Evolutionary conservation across 2,797 vertebrate species (phyloP), one percentile per base, ranked within the genome.

Genomic region (Craterocephalus amniculus): DNA sequence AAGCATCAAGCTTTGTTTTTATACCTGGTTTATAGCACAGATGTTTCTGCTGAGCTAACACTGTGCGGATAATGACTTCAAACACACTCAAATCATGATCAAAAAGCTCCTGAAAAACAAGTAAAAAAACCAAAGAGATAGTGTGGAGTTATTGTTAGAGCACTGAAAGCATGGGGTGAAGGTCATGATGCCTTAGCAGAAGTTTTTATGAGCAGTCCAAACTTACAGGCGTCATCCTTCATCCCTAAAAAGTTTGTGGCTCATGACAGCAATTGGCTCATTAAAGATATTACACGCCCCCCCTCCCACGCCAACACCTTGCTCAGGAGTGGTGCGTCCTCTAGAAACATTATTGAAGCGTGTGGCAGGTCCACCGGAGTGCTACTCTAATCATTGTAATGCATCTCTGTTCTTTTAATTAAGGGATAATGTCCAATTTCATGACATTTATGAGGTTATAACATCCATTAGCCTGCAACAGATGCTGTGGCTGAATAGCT

Each of bases 371-470:
- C 83, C 80, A 70, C 86, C 55, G 80, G 78, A 90, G 88, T 87
- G 89, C 86, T 87, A 90, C 91, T 91, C 79, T 94, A 93, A 95
- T 94, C 91, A 92, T 90, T 93, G 92, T 93, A 93, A 95, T 94
- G 93, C 92, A 94, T 94, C 93, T 94, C 92, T 94, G 93, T 95
- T 94, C 94, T 94, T 95, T 95, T 94, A 95, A 95, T 95, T 95
- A 94, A 93, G 90, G 91, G 92, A 95, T 95, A 95, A 95, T 94
- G 93, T 95, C 93, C 94, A 95, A 95, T 95, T 95, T 93, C 92
- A 91, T 94, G 93, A 95, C 85, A 89, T 94, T 94, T 94, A 95
- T 94, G 93, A 94, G 94, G 94, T 95, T 95, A 93, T 94, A 94
- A 95, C 94, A 95, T 94, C 93, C 92, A 95, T 95, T 95, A 95